Base-by-base conservation (phyloP, 2,113 vertebrate species). In the Nothobranchius kuhntae region DNA sequence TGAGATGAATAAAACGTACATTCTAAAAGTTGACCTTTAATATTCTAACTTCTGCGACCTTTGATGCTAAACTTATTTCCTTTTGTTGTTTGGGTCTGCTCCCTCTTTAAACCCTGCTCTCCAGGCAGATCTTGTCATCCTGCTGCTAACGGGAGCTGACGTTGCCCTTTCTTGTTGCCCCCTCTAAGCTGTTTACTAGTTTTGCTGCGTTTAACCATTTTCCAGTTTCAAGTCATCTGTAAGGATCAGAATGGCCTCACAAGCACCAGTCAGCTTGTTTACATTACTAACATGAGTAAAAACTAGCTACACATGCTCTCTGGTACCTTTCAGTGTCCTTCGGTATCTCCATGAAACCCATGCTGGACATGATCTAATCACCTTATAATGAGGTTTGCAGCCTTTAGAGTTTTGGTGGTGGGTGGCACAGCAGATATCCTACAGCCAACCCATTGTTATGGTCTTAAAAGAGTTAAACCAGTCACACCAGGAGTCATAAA, bases 381-480 rank as follows among this genome's bases (percentile, higher is more conserved):
- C 13, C 17, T 15, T 35, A 52, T 65, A 36, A 61, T 36, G 62
- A 7, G 4, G 6, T 30, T 24, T 24, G n/a, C 61, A 14, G 53
- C 26, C 10, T 5, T 59, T 58, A 70, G 17, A 9, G 15, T 48
- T 52, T 13, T 10, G 11, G 24, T 42, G 30, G 35, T 3, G 7
- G 13, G 15, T 53, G 75, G 12, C 50, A 52, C 36, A 57, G 45
- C 12, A 38, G 61, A 36, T 13, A 13, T 54, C 14, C 4, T 21
- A 3, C n/a, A 26, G 21, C 30, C 13, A 2, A 11, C 17, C 17
- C 48, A 2, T 35, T 30, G 17, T 56, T 13, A 24, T 38, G 1
- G 63, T 42, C 51, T 36, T 61, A 13, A 69, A 69, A 65, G 56
- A 68, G 81, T 78, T 82, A 73, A 73, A 71, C 24, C 65, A 57